Evolutionary conservation across 1,140 invertebrate species (phyloP), one percentile per base, ranked within the genome.

Genomic region (Lucilia cuprina): DNA sequence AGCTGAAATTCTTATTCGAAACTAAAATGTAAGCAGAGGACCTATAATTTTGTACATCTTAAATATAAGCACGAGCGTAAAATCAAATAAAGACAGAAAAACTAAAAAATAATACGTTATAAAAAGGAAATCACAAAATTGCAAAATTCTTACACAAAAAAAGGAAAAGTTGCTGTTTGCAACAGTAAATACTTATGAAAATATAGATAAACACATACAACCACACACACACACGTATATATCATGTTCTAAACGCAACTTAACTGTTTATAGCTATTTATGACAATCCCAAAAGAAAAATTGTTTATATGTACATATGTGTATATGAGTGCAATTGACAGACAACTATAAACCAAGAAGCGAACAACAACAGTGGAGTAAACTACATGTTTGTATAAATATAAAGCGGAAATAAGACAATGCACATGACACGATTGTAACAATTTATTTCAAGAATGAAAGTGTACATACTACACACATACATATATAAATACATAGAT

Each of bases 381-480:
- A 30, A 30, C 25, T n/a, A n/a, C n/a, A n/a, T n/a, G n/a, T n/a
- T n/a, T n/a, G n/a, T n/a, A n/a, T n/a, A n/a, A n/a, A n/a, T 75
- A 34, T 75, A 75, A 75, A 25, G 41, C 74, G 74, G 74, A 75
- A 75, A 75, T 75, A 75, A 75, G 74, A n/a, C 30, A 75, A 25
- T 75, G 74, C 74, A 78, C 35, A 78, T 47, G 35, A 35, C 75
- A 19, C 75, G 34, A n/a, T 78, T 78, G 75, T 47, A 19, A 78
- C 75, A 47, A 78, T 78, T 19, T 25, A 47, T 78, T 7, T 5
- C 2, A 5, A 30, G 25, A 12, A n/a, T 9, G 8, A 47, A 47
- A 47, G 4, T 19, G 34, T 35, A 78, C 14, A 47, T 21, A 70
- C 17, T 78, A 78, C 75, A 47, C 30, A 74, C 2, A 74, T 19